A percentile compares a stretch with the other conserved stretches of the same genome.
Conservation (phyloP, 2,113 vertebrate genomes). For the Herpailurus yagouaroundi region DNA sequence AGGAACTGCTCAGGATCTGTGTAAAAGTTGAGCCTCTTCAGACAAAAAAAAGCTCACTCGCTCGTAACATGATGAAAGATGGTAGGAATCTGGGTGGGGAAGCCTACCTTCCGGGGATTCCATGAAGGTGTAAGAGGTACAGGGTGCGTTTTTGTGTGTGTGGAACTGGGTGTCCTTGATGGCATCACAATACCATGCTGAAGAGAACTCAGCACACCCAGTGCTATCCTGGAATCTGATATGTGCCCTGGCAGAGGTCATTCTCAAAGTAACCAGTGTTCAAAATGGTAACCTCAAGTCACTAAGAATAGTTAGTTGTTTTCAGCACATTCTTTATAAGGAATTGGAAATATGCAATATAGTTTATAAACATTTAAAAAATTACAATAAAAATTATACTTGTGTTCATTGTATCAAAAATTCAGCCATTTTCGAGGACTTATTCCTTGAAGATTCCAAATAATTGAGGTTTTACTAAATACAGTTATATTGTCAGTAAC, state of each 20-base stretch:
- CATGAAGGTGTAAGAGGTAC: neutral
- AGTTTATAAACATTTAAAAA: neutral
- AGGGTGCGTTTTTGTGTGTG: neutral
- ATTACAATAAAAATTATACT: neutral
- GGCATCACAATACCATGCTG: neutral
- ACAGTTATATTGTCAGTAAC: constrained; percentile 29
- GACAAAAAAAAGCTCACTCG: neutral
- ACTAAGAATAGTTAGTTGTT: constrained; percentile 8
- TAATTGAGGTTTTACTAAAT: neutral
- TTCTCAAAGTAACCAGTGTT: neutral
- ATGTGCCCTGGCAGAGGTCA: neutral
- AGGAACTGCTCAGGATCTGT: neutral
- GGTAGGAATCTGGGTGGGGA: neutral
- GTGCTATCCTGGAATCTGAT: neutral
- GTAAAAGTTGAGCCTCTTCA: neutral
- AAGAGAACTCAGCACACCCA: neutral
- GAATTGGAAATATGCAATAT: neutral
- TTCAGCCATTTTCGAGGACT: neutral
- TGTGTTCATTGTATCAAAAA: neutral
- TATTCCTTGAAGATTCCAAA: neutral
- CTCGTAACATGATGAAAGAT: neutral
- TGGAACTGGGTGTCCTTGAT: neutral
- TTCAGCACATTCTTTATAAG: neutral
- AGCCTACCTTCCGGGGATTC: neutral
- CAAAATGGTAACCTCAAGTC: neutral